Percentiles rank a stretch among this genome's conserved stretches.
These are phyloP conservation scores for Dromaius novaehollandiae DNA, from an alignment of 2,113 vertebrate species.

Conservation along the genomic window DNA sequence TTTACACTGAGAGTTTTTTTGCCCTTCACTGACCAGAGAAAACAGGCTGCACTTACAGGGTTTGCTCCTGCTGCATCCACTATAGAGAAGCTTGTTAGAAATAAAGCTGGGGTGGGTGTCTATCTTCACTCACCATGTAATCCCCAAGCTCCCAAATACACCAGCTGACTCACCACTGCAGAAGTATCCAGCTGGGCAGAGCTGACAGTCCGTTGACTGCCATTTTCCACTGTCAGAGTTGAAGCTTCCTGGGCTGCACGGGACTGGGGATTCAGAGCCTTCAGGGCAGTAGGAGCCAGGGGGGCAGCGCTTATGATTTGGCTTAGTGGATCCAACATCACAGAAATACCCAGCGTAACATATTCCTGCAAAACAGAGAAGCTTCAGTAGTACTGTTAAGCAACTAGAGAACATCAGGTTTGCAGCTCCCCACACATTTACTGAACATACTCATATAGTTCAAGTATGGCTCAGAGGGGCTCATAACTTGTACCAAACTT, in stretches of 20 bases:
- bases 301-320: constrained; percentile 74
- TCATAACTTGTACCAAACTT: no score
- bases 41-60: fast-evolving
- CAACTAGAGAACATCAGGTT: neutral
- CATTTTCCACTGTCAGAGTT: constrained; percentile 69
- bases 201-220: constrained; percentile 73
- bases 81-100: neutral
- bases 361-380: constrained; percentile 56
- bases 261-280: constrained; percentile 70
- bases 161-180: constrained; percentile 67
- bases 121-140: neutral
- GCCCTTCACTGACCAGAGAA: fast-evolving
- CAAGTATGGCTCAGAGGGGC: neutral
- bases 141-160: neutral
- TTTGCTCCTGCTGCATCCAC: neutral
- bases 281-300: constrained; percentile 82
- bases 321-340: constrained; percentile 70
- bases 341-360: constrained; percentile 75
- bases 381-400: neutral
- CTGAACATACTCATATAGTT: no score
- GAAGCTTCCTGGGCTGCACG: constrained; percentile 80
- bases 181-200: constrained; percentile 78
- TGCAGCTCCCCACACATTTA: no score
- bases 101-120: neutral
- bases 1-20: neutral